Base-by-base conservation (phyloP, 2,113 vertebrate genomes). In the Perca flavescens region DNA sequence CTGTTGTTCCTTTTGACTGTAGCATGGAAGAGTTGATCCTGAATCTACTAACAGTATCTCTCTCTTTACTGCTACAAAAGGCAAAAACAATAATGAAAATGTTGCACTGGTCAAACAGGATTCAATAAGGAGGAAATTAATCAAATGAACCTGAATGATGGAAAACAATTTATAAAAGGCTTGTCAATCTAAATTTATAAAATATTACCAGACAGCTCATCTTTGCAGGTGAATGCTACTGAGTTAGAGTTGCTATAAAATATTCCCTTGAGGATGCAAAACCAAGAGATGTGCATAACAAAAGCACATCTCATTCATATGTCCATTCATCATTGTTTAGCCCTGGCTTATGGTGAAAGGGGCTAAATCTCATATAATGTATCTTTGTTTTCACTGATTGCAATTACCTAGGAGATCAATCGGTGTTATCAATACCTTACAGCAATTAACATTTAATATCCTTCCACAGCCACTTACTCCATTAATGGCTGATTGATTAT, bases 371-470 rank as follows among this genome's bases (percentile, higher is more conserved):
- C 77, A 84, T 87, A 93, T 89, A 93, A 93, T 94, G 81, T 90
- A 93, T 95, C 92, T 95, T 92, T 95, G 92, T 95, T 95, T 95
- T 91, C 89, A 89, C 92, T 91, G 91, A 94, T 93, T 94, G 92
- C 91, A 95, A 94, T 95, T 94, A 93, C 92, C 88, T 75, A 28
- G 75, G 61, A 85, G 91, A 95, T 95, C 95, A 92, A 95, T 95
- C 84, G 65, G 43, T 79, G 88, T 90, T 94, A 95, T 95, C 94
- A 88, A 95, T 95, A 94, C 89, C 92, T 93, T 93, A 92, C 94
- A 95, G 94, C 95, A 95, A 95, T 95, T 95, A 95, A 95, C 94
- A 95, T 95, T 95, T 95, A 94, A 95, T 95, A 95, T 95, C 95
- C 92, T 93, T 94, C 91, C 92, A 93, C 92, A 94, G 93, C 94